These are phyloP conservation scores for Drosophila pseudotalamancana DNA, from an alignment of 2,888 invertebrate species.

Conservation along the genomic window DNA sequence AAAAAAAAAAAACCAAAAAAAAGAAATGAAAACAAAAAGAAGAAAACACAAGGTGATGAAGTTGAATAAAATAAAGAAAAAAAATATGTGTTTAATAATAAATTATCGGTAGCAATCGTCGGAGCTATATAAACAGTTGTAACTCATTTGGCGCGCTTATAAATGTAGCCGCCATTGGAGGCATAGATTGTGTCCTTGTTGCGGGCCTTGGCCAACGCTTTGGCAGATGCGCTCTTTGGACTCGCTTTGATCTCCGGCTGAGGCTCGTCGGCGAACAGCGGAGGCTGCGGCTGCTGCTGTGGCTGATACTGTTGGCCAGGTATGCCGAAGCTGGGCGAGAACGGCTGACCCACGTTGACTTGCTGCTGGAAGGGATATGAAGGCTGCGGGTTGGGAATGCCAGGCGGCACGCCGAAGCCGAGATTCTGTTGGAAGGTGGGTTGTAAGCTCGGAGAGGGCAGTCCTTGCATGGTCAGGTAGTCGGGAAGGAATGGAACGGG, in stretches of 20 bases:
- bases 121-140: constrained; percentile 29
- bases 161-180: constrained; percentile 71
- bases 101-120: constrained; percentile 40
- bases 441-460: constrained; percentile 42
- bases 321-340: constrained; percentile 60
- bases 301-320: constrained; percentile 45
- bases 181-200: constrained; percentile 60
- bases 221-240: constrained; percentile 6
- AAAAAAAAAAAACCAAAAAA: too few relatives aligned
- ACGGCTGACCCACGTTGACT: constrained; percentile 32
- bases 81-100: constrained; percentile 49
- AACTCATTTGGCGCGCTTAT: constrained; percentile 53
- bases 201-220: constrained; percentile 24
- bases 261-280: constrained; percentile 56
- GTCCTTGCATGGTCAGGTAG: constrained; percentile 53
- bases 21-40: too few relatives aligned
- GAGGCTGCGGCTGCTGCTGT: constrained; percentile 10
- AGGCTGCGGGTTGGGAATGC: constrained; percentile 37
- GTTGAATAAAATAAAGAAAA: constrained; percentile 23
- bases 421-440: constrained; percentile 40
- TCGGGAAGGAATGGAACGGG: constrained; percentile 34
- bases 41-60: constrained; percentile 37
- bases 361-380: constrained; percentile 46
- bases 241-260: not conserved
- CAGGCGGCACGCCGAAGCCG: constrained; percentile 44